Percentiles rank a stretch among this genome's conserved stretches.
These are phyloP conservation scores for Formica exsecta DNA, from an alignment of 1,140 invertebrate species.

Conservation along the genomic window DNA sequence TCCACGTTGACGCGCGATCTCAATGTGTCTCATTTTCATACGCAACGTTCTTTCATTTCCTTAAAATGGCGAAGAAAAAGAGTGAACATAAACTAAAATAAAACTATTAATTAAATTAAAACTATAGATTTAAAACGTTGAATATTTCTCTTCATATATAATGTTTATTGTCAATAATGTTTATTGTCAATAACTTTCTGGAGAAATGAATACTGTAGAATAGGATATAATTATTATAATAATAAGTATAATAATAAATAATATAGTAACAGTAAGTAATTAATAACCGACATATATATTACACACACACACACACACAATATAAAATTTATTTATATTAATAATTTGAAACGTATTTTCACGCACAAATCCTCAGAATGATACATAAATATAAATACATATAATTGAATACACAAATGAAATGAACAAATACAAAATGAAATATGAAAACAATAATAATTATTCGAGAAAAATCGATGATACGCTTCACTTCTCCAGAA, in stretches of 20 bases:
- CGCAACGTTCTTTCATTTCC: slow-evolving; percentile 4
- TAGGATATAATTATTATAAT: not conserved
- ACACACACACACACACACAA: not conserved
- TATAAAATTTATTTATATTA: not conserved
- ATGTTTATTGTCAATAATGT: not conserved
- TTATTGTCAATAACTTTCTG: not conserved
- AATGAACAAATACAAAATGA: no score
- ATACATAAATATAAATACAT: not conserved
- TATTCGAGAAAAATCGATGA: not conserved
- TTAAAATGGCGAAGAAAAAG: not conserved
- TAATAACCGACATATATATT: not conserved
- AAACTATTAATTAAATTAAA: no score
- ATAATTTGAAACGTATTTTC: not conserved
- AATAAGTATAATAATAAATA: not conserved
- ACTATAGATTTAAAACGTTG: not conserved
- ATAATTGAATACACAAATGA: not conserved
- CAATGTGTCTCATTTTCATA: slow-evolving; percentile 9
- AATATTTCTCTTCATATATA: not conserved
- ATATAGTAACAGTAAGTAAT: not conserved
- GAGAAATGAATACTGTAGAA: not conserved
- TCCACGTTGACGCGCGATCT: slow-evolving; percentile 8
- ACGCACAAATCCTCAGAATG: not conserved
- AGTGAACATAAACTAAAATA: not conserved
- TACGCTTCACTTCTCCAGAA: not conserved
- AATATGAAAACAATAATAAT: not conserved